Conservation (phyloP, 2,113 vertebrate species). For the Calyptomena viridis region DNA sequence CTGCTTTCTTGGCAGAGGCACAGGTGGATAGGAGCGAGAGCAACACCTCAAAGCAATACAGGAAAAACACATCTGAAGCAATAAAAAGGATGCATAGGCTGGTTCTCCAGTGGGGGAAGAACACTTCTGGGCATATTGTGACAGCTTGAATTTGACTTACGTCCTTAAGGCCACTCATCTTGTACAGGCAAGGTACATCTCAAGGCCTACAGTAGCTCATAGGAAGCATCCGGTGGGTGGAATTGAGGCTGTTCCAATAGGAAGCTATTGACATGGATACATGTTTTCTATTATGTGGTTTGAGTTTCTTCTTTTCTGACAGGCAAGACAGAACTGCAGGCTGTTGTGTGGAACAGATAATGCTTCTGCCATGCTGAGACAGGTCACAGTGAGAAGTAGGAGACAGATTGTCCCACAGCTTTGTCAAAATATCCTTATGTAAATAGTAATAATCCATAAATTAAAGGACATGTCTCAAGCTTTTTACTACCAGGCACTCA, state of each 20-base stretch:
- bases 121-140: not conserved
- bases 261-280: fast-evolving
- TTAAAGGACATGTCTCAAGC: not conserved
- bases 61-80: not conserved
- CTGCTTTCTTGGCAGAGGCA: not conserved
- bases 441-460: not conserved
- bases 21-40: not conserved
- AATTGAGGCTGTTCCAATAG: not conserved
- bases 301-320: not conserved
- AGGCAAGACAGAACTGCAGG: not conserved
- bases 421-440: not conserved
- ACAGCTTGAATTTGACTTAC: not conserved
- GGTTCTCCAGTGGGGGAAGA: not conserved
- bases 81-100: not conserved
- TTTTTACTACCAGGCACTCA: not conserved
- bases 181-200: not conserved
- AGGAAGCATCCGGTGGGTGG: fast-evolving
- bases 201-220: not conserved
- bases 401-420: not conserved
- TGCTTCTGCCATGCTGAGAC: not conserved
- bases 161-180: not conserved
- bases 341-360: not conserved
- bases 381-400: not conserved
- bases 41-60: not conserved
- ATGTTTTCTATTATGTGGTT: not conserved